Evolutionary conservation across 2,797 vertebrate genomes (phyloP), one percentile per base, ranked within the genome.

Genomic region (Catostomus latipinnis): DNA sequence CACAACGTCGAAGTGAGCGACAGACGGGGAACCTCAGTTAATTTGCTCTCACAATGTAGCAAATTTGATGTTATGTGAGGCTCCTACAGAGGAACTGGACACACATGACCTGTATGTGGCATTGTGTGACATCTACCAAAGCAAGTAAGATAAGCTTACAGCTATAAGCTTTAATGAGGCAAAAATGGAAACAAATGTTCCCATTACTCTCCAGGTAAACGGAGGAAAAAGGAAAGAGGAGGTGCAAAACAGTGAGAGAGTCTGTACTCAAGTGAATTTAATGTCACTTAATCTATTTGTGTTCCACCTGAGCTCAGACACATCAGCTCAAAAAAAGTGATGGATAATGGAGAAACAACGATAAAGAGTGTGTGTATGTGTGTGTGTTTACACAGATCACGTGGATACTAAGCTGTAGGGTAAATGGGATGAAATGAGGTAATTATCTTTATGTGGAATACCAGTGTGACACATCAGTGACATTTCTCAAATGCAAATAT

Each of bases 181-280:
- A 78, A 84, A 83, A 83, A 86, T 84, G 82, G 80, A 86, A 82
- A 84, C 78, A 82, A 81, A 84, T 86, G 75, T 77, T 78, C 80
- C 71, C 78, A 83, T 85, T 79, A 76, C 75, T 80, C 46, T 74
- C 54, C 54, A 67, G 81, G 63, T 67, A 78, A 62, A 76, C 18
- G 54, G 50, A 34, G 14, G 4, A 43, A 57, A 66, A 65, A 79
- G 46, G 60, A 63, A 45, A 60, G 46, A 74, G 9, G 45, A 34
- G 16, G 53, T 60, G 61, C 67, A 49, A 74, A 65, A 79, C 68
- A 71, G 46, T 34, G 69, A 62, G 67, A 50, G 63, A 76, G 54
- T 63, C 58, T 58, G 16, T 16, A 56, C 77, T 66, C 52, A 48
- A 11, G 52, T 72, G n/a, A 82, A 77, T 81, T 78, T 82, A 85